A percentile compares a stretch with the other conserved stretches of the same genome.
phyloP scores from a whole-genome alignment of 2,113 vertebrate genomes.

The Uropsilus gracilis region DNA sequence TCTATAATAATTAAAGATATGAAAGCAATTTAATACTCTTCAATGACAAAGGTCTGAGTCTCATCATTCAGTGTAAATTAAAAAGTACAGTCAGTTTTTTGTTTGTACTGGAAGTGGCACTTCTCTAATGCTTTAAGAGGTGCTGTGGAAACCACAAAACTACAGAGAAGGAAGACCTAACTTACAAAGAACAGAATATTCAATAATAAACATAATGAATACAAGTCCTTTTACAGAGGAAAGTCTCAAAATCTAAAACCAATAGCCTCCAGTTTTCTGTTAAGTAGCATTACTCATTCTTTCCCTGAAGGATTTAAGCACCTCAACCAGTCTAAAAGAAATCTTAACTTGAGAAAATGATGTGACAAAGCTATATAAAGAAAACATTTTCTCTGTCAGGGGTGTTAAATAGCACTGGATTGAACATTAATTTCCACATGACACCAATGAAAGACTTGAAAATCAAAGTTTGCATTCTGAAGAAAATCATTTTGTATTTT shows the following conservation, averaged over 20 bases:
- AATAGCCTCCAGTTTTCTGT: slow-evolving; percentile 14
- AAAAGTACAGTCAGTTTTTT: slow-evolving; percentile 12
- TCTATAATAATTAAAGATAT: background rate
- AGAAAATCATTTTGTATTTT: slow-evolving; percentile 57
- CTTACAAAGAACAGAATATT: background rate
- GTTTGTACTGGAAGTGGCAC: background rate
- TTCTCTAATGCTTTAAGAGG: slow-evolving; percentile 5
- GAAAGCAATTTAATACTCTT: background rate
- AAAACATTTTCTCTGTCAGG: background rate
- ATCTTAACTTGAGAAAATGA: slow-evolving; percentile 54
- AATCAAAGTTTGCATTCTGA: slow-evolving; percentile 46
- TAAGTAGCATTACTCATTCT: slow-evolving; percentile 4
- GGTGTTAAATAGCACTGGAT: slow-evolving; percentile 35
- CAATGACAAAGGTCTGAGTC: background rate
- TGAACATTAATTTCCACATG: slow-evolving; percentile 21
- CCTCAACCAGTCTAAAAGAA: slow-evolving; percentile 23
- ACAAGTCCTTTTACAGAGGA: background rate
- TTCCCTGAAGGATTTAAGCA: slow-evolving; percentile 47
- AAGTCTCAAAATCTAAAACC: slow-evolving; percentile 46
- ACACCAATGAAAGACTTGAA: slow-evolving; percentile 46
- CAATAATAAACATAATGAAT: background rate
- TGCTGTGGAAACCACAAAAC: background rate
- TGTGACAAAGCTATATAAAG: slow-evolving; percentile 54
- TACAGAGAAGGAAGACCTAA: slow-evolving; percentile 10
- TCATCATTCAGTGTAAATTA: slow-evolving; percentile 1